Evolutionary conservation across 2,888 invertebrate genomes (phyloP), one percentile per base, ranked within the genome.

Genomic region (Thelaira solivaga): DNA sequence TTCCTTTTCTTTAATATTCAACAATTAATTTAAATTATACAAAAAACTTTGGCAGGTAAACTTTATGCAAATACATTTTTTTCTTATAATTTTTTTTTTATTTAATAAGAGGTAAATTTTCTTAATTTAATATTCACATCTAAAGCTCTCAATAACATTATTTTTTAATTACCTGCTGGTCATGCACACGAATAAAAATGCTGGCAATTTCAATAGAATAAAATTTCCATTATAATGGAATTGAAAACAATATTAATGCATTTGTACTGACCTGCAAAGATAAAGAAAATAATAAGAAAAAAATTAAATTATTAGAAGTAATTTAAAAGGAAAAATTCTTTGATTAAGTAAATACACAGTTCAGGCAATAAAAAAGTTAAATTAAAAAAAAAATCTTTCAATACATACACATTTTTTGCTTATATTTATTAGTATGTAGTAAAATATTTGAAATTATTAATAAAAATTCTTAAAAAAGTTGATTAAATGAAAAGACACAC

Each of bases 211-310:
- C 13, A 64, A 49, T 29, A 13, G 8, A 43, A 62, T n/a, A n/a
- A 43, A 31, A 43, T 26, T 61, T 71, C 59, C 71, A 64, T 55
- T 24, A 41, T 31, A 29, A 39, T 51, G 11, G 41, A 69, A 41
- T 45, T 22, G 13, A 29, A 20, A 16, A 10, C 3, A 41, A 59
- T 41, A 11, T 8, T 34, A 16, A 41, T 49, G 8, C 31, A n/a
- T 8, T 47, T 13, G 47, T 45, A 74, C 78, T 74, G 51, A 78
- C 78, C 78, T 74, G 78, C 10, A 78, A 78, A 59, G 65, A 74
- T 18, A 68, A 62, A 24, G 22, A 59, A 65, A 71, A 49, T 36
- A 59, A 41, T 39, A 62, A 47, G 16, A 47, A 24, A n/a, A 67
- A 72, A n/a, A n/a, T n/a, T 43, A 65, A 68, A 53, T 22, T 26